A percentile compares a stretch with the other conserved stretches of the same genome.
Conservation (phyloP, 1,140 invertebrate genomes). For the Cherax quadricarinatus region DNA sequence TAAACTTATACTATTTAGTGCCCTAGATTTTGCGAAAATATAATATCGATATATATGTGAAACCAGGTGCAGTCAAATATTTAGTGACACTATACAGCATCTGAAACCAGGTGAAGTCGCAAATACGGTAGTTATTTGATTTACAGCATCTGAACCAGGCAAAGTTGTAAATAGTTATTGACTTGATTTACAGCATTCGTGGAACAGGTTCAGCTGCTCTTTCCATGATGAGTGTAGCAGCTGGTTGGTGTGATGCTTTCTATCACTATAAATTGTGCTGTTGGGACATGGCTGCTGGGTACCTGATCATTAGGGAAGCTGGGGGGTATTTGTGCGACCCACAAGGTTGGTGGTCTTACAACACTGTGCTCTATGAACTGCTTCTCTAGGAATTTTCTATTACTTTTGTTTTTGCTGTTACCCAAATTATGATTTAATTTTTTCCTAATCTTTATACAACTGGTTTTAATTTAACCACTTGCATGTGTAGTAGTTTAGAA, state of each 20-base stretch:
- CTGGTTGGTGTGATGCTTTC: constrained; percentile 80
- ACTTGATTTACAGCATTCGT: constrained; percentile 42
- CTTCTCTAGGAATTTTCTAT: not conserved
- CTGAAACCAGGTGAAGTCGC: not conserved
- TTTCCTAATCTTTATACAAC: too few relatives aligned
- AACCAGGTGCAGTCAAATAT: too few relatives aligned
- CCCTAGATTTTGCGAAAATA: too few relatives aligned
- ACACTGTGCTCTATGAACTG: not conserved
- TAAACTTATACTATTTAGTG: too few relatives aligned
- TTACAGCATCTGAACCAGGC: constrained; percentile 25
- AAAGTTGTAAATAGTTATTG: not conserved
- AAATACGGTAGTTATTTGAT: not conserved
- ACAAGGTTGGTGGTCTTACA: constrained; percentile 78
- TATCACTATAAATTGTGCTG: constrained; percentile 80
- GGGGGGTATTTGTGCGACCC: constrained; percentile 80
- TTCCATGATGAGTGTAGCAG: constrained; percentile 80
- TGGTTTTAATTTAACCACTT: not conserved
- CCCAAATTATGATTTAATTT: too few relatives aligned
- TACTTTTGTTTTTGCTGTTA: too few relatives aligned
- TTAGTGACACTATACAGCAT: not conserved
- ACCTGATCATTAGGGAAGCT: constrained; percentile 81
- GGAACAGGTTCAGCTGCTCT: constrained; percentile 80
- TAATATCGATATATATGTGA: too few relatives aligned
- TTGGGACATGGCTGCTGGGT: constrained; percentile 79
- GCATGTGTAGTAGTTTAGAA: constrained; percentile 1